Conservation (phyloP, 37 sponge, comb jelly and placozoan species). For the Aplysina aerophoba region DNA sequence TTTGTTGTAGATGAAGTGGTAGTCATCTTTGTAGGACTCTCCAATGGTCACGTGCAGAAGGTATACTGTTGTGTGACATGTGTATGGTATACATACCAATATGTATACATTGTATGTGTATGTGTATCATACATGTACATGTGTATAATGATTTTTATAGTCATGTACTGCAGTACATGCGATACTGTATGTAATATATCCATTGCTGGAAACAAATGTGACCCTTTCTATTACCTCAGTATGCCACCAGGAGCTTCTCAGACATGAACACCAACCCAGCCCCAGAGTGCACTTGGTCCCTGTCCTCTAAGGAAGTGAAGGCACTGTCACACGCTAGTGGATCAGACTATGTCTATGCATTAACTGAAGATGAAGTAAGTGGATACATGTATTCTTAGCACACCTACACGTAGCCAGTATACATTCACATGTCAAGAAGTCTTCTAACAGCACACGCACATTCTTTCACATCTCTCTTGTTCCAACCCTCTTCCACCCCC, state of each 20-base stretch:
- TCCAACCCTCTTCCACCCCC: neutral
- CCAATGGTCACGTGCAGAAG: neutral
- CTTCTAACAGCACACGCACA: neutral
- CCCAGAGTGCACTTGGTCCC: neutral
- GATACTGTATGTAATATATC: no score
- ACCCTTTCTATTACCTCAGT: no score
- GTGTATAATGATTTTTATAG: no score
- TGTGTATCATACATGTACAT: no score
- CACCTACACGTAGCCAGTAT: neutral
- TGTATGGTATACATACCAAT: no score
- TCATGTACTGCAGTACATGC: no score
- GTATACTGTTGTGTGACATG: no score
- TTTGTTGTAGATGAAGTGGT: slow-evolving; percentile 6
- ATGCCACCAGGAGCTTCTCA: neutral
- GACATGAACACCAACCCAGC: neutral
- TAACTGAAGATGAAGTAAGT: slow-evolving; percentile 36
- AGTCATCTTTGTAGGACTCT: neutral
- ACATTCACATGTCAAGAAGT: neutral
- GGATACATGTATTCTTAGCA: no score
- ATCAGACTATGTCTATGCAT: slow-evolving; percentile 50
- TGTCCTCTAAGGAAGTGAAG: slow-evolving; percentile 37
- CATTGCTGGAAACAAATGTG: no score
- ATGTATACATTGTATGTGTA: no score
- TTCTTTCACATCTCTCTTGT: neutral
- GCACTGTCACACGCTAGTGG: slow-evolving; percentile 38